A percentile compares a stretch with the other conserved stretches of the same genome.
phyloP scores from a whole-genome alignment of 2,113 vertebrate species.

The Carassius gibelio region DNA sequence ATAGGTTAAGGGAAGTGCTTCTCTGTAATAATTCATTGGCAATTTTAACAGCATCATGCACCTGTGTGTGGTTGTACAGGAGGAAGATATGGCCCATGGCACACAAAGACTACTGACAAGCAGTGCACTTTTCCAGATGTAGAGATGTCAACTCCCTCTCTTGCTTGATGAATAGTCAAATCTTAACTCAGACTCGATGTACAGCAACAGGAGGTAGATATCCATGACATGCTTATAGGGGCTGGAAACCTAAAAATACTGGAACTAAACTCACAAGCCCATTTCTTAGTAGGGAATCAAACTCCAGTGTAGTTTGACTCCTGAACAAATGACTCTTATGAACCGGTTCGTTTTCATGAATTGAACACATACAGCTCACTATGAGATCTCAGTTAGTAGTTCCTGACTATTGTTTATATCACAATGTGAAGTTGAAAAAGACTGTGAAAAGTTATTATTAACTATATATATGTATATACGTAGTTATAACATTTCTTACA shows the following conservation, averaged over 20 bases:
- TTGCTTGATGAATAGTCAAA: slow-evolving; percentile 26
- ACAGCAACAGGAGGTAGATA: background rate
- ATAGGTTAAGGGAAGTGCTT: background rate
- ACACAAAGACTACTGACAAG: slow-evolving; percentile 6
- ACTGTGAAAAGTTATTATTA: background rate
- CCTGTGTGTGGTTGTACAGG: slow-evolving; percentile 22
- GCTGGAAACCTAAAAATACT: background rate
- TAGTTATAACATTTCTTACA: no score
- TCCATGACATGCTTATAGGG: background rate
- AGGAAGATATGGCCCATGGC: background rate
- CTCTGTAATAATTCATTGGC: background rate
- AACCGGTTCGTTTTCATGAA: background rate
- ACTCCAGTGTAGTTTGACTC: background rate
- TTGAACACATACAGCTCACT: no score
- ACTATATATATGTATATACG: no score
- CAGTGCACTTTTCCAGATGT: slow-evolving; percentile 43
- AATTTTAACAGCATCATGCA: slow-evolving; percentile 27
- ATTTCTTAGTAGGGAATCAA: background rate
- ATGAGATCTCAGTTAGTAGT: background rate
- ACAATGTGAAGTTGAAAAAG: background rate
- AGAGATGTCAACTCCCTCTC: slow-evolving; percentile 9
- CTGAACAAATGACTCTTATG: background rate
- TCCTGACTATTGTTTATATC: background rate
- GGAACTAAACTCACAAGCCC: background rate
- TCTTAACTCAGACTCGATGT: background rate